Evolutionary conservation across 2,888 invertebrate genomes (phyloP), one percentile per base, ranked within the genome.

Genomic region (Antheraea assamensis): DNA sequence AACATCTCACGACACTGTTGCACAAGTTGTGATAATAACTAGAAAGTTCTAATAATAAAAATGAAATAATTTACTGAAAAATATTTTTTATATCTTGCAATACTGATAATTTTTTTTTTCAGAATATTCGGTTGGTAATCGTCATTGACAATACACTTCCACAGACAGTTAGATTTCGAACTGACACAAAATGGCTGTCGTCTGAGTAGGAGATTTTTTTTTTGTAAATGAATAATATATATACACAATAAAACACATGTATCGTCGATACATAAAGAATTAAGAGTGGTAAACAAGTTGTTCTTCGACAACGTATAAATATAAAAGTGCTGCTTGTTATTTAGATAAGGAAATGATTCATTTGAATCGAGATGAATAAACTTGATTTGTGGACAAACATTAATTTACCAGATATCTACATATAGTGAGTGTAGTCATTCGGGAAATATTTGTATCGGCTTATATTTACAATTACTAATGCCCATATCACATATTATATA

Each of bases 321-420:
- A 73, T 73, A 31, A 74, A 73, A 47, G 71, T 61, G 72, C 72
- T 55, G 73, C 74, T 75, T 75, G 71, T 73, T 76, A 73, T 72
- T 3, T 35, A 71, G 76, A 76, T 77, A 77, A 76, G 73, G 68
- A 47, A 77, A 74, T 77, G 77, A 77, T 74, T 77, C 75, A 77
- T 77, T 76, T 66, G 76, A 17, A 55, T 70, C 68, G 68, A 55
- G 49, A 30, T 30, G 66, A 73, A 55, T 76, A 55, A 77, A 76
- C 75, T 52, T 68, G n/a, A 24, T 3, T 55, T 68, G 55, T 49
- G 72, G 66, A 66, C 49, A 66, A 24, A 58, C n/a, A 58, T 58
- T 8, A 58, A 58, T 10, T n/a, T 58, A 58, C 24, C 1, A 58
- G 1, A 58, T 58, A 58, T 24, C 24, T 58, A n/a, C n/a, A n/a